Evolutionary conservation across 2,113 vertebrate species (phyloP).

Genomic region (Phrynosoma blainvillii): DNA sequence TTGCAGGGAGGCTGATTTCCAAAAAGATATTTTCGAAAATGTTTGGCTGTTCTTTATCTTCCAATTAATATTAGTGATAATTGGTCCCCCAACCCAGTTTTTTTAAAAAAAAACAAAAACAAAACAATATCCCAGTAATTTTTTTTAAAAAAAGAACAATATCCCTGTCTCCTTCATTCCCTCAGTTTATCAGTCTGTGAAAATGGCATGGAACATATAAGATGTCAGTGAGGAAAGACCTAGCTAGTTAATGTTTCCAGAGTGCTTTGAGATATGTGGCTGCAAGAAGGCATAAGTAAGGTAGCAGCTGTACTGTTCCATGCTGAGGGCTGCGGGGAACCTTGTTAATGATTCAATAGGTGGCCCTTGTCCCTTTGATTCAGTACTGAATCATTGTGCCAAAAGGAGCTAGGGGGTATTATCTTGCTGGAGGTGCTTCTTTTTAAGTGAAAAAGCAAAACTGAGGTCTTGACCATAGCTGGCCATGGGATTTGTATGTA

Average conservation of each 20-base stretch:
- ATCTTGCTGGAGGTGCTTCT: conserved; percentile 26
- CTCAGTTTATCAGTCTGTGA: conserved; percentile 25
- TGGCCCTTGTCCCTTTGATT: conserved; percentile 43
- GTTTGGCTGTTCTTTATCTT: background rate
- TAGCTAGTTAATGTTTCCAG: conserved; percentile 12
- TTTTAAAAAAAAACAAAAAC: background rate
- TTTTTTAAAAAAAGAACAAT: background rate
- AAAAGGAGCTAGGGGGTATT: conserved; percentile 27
- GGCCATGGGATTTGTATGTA: conserved; percentile 20
- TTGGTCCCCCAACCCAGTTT: background rate
- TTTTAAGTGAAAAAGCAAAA: conserved; percentile 40
- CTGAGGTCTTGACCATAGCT: conserved; percentile 27
- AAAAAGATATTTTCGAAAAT: background rate
- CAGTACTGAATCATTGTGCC: conserved; percentile 18
- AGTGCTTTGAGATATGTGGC: conserved; percentile 12
- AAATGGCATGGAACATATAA: background rate
- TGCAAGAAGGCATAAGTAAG: conserved; percentile 29
- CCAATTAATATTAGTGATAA: background rate
- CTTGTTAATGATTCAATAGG: conserved; percentile 43
- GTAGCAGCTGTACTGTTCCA: conserved; percentile 31
- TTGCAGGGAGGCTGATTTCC: background rate
- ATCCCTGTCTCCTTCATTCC: background rate
- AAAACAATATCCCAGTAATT: background rate
- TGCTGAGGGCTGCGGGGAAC: conserved; percentile 22
- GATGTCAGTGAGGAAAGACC: background rate